These are phyloP conservation scores for Leistus spinibarbis DNA, from an alignment of 2,888 invertebrate species.

Conservation along the genomic window DNA sequence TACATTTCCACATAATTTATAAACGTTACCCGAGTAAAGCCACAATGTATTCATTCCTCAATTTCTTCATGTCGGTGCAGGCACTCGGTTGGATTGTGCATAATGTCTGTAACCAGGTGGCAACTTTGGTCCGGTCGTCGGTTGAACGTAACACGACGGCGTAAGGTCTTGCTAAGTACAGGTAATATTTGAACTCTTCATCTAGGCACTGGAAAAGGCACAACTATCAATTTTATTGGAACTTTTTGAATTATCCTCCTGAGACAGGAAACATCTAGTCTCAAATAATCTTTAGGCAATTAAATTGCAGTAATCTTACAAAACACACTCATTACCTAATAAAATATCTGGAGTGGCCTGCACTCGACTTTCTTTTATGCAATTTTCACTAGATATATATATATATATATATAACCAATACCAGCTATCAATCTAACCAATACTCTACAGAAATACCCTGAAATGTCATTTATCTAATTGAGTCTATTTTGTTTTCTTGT, in stretches of 20 bases:
- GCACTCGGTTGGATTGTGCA: conserved; percentile 53
- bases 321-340: too few relatives aligned
- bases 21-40: conserved; percentile 56
- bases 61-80: conserved; percentile 60
- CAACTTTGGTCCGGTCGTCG: conserved; percentile 57
- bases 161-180: conserved; percentile 59
- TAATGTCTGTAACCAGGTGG: conserved; percentile 61
- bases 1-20: background rate
- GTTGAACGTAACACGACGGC: conserved; percentile 55
- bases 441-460: too few relatives aligned
- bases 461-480: too few relatives aligned
- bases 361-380: too few relatives aligned
- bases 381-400: too few relatives aligned
- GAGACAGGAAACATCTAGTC: too few relatives aligned
- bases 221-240: background rate
- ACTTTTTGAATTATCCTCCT: background rate
- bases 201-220: conserved; percentile 51
- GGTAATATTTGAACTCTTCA: conserved; percentile 59
- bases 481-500: too few relatives aligned
- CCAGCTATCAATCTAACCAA: too few relatives aligned
- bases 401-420: too few relatives aligned
- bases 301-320: too few relatives aligned
- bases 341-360: too few relatives aligned
- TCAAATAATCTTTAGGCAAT: too few relatives aligned
- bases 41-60: conserved; percentile 64